A percentile compares a stretch with the other conserved stretches of the same genome.
phyloP scores from a whole-genome alignment of 2,888 invertebrate genomes.

The Operophtera brumata region DNA sequence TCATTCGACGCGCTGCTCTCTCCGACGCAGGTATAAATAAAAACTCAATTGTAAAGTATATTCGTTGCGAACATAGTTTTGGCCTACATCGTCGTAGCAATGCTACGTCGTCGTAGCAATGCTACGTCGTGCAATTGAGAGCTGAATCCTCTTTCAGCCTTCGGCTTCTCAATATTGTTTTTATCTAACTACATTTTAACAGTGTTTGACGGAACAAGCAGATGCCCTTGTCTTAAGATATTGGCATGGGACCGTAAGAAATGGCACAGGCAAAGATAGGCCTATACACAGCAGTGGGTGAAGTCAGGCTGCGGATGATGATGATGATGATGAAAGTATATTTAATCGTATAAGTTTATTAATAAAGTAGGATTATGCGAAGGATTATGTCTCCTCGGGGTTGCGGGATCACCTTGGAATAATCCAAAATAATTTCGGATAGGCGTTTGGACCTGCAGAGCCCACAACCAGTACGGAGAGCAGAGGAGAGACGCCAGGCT shows the following conservation, averaged over 20 bases:
- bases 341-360: neutral
- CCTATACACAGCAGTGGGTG: no score
- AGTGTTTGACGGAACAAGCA: no score
- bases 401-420: no score
- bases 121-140: slow-evolving; percentile 1
- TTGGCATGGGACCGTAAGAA: no score
- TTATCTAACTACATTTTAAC: no score
- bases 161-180: no score
- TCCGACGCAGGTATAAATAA: slow-evolving; percentile 79
- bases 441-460: slow-evolving; percentile 87
- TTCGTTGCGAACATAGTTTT: neutral
- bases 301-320: no score
- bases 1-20: slow-evolving; percentile 83
- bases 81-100: neutral
- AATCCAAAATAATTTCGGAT: neutral
- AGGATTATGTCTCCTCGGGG: neutral
- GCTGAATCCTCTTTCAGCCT: no score
- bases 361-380: neutral
- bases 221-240: no score
- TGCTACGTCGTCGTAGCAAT: slow-evolving; percentile 11
- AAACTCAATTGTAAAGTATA: no score
- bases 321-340: no score
- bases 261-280: no score
- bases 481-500: slow-evolving; percentile 84
- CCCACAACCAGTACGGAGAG: slow-evolving; percentile 87